Evolutionary conservation across 1,140 invertebrate species (phyloP).

Genomic region (Euwallacea similis): DNA sequence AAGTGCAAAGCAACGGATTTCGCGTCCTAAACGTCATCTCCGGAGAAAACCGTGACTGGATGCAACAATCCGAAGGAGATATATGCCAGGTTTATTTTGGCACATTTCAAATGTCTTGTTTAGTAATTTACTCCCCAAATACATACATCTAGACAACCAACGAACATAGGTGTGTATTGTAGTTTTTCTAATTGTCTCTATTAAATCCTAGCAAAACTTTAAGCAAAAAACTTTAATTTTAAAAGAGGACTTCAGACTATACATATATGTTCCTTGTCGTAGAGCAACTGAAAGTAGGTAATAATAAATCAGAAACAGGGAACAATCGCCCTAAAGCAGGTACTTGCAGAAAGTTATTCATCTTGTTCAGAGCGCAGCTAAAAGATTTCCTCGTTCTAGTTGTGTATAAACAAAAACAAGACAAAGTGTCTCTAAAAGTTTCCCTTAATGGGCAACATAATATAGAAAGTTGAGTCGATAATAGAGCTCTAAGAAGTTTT

Average conservation of each 20-base stretch:
- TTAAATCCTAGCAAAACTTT: no score
- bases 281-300: no score
- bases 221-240: no score
- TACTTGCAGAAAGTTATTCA: background rate
- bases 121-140: background rate
- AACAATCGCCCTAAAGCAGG: background rate
- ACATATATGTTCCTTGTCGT: no score
- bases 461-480: conserved; percentile 29
- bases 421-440: conserved; percentile 24
- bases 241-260: no score
- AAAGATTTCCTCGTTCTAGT: conserved; percentile 3
- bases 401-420: conserved; percentile 11
- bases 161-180: no score
- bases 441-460: conserved; percentile 23
- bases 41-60: background rate
- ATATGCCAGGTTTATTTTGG: conserved; percentile 11
- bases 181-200: no score
- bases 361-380: background rate
- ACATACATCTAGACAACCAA: no score
- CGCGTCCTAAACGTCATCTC: conserved; percentile 19
- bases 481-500: conserved; percentile 27
- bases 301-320: background rate
- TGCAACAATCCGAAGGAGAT: background rate
- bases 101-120: conserved; percentile 5
- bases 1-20: conserved; percentile 19